These are phyloP conservation scores for Cantharis lateralis DNA, from an alignment of 2,888 invertebrate genomes.

Conservation along the genomic window DNA sequence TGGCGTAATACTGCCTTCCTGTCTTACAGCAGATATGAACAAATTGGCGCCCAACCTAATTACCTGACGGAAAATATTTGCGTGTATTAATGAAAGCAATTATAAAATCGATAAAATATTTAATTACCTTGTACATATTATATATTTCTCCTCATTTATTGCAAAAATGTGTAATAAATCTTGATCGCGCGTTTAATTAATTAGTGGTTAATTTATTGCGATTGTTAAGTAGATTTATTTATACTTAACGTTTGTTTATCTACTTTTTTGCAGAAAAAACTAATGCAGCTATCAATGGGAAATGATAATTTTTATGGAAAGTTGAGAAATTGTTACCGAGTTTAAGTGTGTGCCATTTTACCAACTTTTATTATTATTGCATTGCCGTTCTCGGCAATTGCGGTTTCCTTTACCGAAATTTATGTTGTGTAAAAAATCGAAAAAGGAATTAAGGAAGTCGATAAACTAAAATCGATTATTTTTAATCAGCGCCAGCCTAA, in stretches of 20 bases:
- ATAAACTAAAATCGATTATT: neutral
- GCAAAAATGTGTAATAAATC: slow-evolving; percentile 17
- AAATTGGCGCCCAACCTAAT: neutral
- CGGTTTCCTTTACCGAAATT: neutral
- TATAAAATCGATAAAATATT: slow-evolving; percentile 7
- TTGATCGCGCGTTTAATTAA: slow-evolving; percentile 15
- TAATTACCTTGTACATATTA: slow-evolving; percentile 11
- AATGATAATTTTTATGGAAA: neutral
- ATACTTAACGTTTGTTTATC: slow-evolving; percentile 2
- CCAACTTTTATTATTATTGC: neutral
- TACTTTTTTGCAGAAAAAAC: neutral
- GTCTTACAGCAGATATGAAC: neutral
- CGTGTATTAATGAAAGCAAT: neutral
- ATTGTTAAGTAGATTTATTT: slow-evolving; percentile 17
- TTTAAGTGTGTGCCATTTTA: neutral
- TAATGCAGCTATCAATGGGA: neutral
- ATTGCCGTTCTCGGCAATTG: neutral
- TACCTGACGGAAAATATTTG: too few relatives aligned
- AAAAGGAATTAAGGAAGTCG: neutral
- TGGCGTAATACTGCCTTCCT: neutral
- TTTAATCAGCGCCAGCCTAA: neutral
- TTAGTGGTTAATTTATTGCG: slow-evolving; percentile 24
- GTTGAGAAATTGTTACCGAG: too few relatives aligned
- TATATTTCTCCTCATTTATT: slow-evolving; percentile 10
- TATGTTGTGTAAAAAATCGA: neutral